phyloP scores from a whole-genome alignment of 2,888 invertebrate species.

The Pristionchus mayeri region DNA sequence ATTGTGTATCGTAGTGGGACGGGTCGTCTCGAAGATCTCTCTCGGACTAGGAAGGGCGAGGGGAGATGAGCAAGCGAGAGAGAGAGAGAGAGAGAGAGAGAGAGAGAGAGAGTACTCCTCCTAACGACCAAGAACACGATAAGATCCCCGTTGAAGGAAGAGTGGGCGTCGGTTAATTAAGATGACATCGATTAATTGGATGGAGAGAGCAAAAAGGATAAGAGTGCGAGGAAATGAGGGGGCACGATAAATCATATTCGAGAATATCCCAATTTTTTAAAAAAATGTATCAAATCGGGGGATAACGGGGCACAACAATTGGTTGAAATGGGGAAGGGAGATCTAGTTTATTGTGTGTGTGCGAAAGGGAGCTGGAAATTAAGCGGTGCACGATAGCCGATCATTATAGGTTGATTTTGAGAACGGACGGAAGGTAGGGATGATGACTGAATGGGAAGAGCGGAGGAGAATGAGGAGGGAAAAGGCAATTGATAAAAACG shows the following conservation, averaged over 20 bases:
- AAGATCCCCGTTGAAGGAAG: constrained; percentile 10
- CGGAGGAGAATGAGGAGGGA: not conserved
- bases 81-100: no score
- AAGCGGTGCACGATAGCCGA: not conserved
- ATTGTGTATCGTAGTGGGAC: not conserved
- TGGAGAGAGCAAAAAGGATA: not conserved
- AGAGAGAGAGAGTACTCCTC: not conserved
- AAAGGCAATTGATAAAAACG: no score
- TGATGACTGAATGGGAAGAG: not conserved
- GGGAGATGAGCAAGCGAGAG: not conserved
- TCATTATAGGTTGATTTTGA: no score
- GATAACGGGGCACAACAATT: not conserved
- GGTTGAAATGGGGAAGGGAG: not conserved
- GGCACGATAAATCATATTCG: not conserved
- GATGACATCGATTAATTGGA: constrained; percentile 36
- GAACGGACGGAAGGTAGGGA: no score
- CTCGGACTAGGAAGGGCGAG: not conserved
- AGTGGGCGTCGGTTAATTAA: not conserved
- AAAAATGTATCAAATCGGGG: not conserved
- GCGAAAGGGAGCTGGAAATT: not conserved
- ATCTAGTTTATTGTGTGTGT: not conserved
- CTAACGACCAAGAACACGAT: constrained; percentile 13
- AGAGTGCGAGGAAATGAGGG: constrained; percentile 14
- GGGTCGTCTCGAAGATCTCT: not conserved
- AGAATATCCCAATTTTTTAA: not conserved